Evolutionary conservation across 2,888 invertebrate genomes (phyloP), one percentile per base, ranked within the genome.

Genomic region (Oscheius sp.): DNA sequence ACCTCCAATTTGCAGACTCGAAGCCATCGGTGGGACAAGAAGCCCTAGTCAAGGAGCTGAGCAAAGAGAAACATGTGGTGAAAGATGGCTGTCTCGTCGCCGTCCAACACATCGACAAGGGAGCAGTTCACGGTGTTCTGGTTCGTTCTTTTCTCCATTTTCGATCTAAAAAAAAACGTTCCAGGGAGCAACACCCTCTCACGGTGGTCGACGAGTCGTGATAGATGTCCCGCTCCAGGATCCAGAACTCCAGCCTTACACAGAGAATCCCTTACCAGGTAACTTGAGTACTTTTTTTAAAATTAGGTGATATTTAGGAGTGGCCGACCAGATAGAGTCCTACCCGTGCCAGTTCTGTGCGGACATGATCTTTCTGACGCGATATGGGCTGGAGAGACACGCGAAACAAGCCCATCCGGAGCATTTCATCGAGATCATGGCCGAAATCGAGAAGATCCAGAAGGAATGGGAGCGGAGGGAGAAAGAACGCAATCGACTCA

Each of bases 251-350:
- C 68, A 68, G n/a, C 29, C 51, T n/a, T 74, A 74, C 32, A 59
- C 59, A 32, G 74, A 74, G 35, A 74, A 74, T 59, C 74, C 74
- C 0, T 21, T 74, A 42, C 74, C 74, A 59, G 74, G 74, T 74
- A 37, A 13, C 9, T 42, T 29, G 13, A 10, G 42, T 35, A 29
- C 48, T 32, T 65, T 65, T 2, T 3, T 2, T 48, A 29, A 29
- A 9, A 35, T 50, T 51, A 53, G 32, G 21, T 10, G 10, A 32
- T 2, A 29, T 74, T 53, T 74, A 74, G 86, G 86, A n/a, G 62
- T 82, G n/a, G 85, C 86, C 1, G 81, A 86, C 50, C 83, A 85
- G 51, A 77, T 87, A 1, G 87, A 87, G 70, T 81, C 82, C 1
- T 87, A 85, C 76, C 87, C 87, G 2, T 87, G 87, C 55, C 70